Base-by-base conservation (phyloP, 2,797 vertebrate species). In the Gallinago solitaria region DNA sequence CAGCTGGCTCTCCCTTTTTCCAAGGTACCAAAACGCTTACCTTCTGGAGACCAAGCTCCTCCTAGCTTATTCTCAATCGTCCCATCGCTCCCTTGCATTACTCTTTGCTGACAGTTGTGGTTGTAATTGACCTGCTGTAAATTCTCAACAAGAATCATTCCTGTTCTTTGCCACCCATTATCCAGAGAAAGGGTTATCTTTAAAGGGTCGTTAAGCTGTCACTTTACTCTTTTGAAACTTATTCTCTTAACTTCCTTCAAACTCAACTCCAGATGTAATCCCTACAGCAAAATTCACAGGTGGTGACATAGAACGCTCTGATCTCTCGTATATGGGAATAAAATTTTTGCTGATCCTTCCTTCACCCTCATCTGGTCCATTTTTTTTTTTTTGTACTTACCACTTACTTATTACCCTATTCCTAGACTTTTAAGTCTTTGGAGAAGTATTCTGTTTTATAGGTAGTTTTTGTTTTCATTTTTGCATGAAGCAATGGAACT, bases 41-140 rank as follows among this genome's bases (percentile, higher is more conserved):
- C 35, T 61, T 76, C 25, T 68, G 54, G 71, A 59, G 86, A 65
- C 48, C 35, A 41, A 59, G 25, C 77, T 92, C 73, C 85, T 92
- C 43, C 43, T 88, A 84, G 17, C 21, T 91, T 41, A 12, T 63
- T 86, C 87, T 83, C 87, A 56, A 7, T 88, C 89, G 75, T 73
- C 80, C 16, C 8, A 43, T 51, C 4, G 7, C 78, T 86, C 87
- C 93, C 60, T 56, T 89, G 41, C 56, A 39, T 73, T 87, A 19
- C 86, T 71, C 63, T 74, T 20, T 63, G 70, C 90, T 90, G 91
- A 90, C 96, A 94, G 74, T 94, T 94, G 90, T 82, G 81, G 67
- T 89, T 88, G 94, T 96, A 93, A 95, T 90, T 89, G 86, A 90
- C 90, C 67, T 68, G 89, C 91, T 89, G 91, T 95, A 95, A 93